A percentile compares a stretch with the other conserved stretches of the same genome.
Evolutionary conservation across 1,140 invertebrate species (phyloP).

Genomic region (Platyscapa corneri): DNA sequence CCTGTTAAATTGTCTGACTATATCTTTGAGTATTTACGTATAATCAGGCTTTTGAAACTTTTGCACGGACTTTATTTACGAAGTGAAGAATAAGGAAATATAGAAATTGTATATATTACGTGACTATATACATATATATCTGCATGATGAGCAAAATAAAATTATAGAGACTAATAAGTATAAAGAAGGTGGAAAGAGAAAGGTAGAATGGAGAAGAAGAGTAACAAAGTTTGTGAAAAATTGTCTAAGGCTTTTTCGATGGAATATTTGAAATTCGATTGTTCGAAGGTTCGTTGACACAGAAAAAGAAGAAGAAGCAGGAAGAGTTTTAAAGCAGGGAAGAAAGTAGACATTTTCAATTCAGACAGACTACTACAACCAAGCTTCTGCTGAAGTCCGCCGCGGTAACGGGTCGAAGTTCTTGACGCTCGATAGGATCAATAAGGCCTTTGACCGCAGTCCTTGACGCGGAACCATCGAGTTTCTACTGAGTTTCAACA

Average conservation of each 20-base stretch:
- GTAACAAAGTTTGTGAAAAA: slow-evolving; percentile 53
- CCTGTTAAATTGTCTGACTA: too few relatives aligned
- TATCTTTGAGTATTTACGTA: too few relatives aligned
- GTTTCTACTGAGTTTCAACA: slow-evolving; percentile 56
- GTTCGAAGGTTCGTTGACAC: slow-evolving; percentile 45
- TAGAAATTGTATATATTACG: too few relatives aligned
- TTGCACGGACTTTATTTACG: too few relatives aligned
- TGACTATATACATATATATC: too few relatives aligned
- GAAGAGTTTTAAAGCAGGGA: slow-evolving; percentile 49
- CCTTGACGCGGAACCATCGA: slow-evolving; percentile 53
- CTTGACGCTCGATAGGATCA: slow-evolving; percentile 55
- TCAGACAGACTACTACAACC: not conserved
- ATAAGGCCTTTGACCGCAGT: slow-evolving; percentile 64
- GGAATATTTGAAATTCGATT: slow-evolving; percentile 57
- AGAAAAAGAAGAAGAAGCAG: not conserved
- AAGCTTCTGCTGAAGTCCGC: slow-evolving; percentile 1
- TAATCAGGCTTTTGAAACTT: too few relatives aligned
- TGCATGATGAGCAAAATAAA: not conserved
- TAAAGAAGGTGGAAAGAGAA: not conserved
- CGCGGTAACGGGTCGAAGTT: slow-evolving; percentile 57
- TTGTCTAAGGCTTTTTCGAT: slow-evolving; percentile 51
- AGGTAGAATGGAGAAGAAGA: not conserved
- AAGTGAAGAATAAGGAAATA: too few relatives aligned
- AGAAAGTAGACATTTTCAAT: slow-evolving; percentile 60
- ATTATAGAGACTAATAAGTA: not conserved